Evolutionary conservation across 2,888 invertebrate species (phyloP).

Genomic region (Diarsia dahlii): DNA sequence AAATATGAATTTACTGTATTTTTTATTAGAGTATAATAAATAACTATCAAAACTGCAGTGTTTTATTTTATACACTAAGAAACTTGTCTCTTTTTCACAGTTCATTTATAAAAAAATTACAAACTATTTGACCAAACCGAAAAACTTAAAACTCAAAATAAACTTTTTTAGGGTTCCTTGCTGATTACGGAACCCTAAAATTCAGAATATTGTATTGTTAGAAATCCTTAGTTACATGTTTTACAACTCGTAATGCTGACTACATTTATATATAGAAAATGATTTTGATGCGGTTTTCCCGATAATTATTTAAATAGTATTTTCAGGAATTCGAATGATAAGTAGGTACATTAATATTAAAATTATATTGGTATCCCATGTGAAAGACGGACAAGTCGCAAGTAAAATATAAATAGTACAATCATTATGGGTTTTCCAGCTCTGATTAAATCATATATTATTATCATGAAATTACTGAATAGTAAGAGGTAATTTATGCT

Average conservation of each 20-base stretch:
- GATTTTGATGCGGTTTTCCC: too few relatives aligned
- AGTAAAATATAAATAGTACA: not conserved
- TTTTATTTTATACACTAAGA: not conserved
- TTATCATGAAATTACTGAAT: not conserved
- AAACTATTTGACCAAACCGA: not conserved
- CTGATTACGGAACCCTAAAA: too few relatives aligned
- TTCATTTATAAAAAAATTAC: not conserved
- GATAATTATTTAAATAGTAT: too few relatives aligned
- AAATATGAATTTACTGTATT: not conserved
- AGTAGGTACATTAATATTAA: not conserved
- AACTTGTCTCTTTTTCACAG: too few relatives aligned
- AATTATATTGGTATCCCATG: not conserved
- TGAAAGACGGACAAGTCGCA: not conserved
- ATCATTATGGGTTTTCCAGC: not conserved
- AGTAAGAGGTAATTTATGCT: not conserved
- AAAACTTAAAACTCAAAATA: too few relatives aligned
- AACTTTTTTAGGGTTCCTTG: too few relatives aligned
- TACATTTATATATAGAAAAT: too few relatives aligned
- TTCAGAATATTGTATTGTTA: too few relatives aligned
- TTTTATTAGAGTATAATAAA: constrained; percentile 9
- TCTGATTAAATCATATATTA: not conserved
- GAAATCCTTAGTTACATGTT: too few relatives aligned
- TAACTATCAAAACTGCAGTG: not conserved
- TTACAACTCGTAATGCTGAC: too few relatives aligned
- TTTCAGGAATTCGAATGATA: too few relatives aligned